Base-by-base conservation (phyloP, 2,888 invertebrate genomes). In the Sialis lutaria region DNA sequence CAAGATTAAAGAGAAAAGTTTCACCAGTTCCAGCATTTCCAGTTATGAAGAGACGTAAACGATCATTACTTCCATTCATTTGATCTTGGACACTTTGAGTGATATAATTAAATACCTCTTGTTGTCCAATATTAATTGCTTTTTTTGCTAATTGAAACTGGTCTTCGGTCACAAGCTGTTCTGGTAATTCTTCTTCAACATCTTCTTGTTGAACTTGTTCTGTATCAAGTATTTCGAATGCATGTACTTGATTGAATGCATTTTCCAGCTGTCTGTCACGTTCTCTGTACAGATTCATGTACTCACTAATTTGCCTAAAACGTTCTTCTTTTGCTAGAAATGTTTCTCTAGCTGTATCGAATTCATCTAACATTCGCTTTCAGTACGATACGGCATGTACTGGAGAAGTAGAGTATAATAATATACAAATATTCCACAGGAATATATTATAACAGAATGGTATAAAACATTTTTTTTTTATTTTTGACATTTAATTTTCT, bases 381-480 rank as follows among this genome's bases (percentile, higher is more conserved):
- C 56, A 42, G 39, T 47, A 30, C 54, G 50, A 48, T 54, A 58
- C 13, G 56, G 55, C 49, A 53, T 50, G 49, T 57, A 55, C 41
- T 55, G 54, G 33, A 57, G 9, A 30, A 60, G 53, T 45, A 59
- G 52, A 47, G 56, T 58, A 50, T 58, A 56, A 47, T 50, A 58
- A 54, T n/a, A n/a, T n/a, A n/a, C n/a, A n/a, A n/a, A n/a, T n/a
- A n/a, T n/a, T n/a, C n/a, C n/a, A n/a, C n/a, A n/a, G n/a, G n/a
- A n/a, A n/a, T n/a, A n/a, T n/a, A n/a, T n/a, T n/a, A n/a, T n/a
- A n/a, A n/a, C n/a, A n/a, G n/a, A n/a, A n/a, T n/a, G n/a, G n/a
- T n/a, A n/a, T n/a, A n/a, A n/a, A n/a, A n/a, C n/a, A n/a, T n/a
- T n/a, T n/a, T n/a, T n/a, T n/a, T n/a, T n/a, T n/a, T n/a, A n/a